phyloP scores from a whole-genome alignment of 2,797 vertebrate genomes.

The Pyrrhura leucotis region DNA sequence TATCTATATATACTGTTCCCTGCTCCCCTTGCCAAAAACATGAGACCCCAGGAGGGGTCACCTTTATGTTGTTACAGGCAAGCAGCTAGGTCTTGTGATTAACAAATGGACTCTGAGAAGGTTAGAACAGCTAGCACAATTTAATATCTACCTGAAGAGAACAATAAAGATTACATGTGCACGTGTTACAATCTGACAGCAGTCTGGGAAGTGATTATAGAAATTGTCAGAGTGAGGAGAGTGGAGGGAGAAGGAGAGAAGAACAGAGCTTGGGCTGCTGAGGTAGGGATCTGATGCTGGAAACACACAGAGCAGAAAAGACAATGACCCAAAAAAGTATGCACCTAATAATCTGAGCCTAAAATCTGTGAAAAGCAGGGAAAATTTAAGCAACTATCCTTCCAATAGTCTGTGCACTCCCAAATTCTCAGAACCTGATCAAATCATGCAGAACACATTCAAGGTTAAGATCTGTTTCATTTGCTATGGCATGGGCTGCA shows the following conservation, averaged over 20 bases:
- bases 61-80: background rate
- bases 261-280: background rate
- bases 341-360: constrained; percentile 29
- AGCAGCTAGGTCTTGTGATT: background rate
- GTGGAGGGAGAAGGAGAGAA: background rate
- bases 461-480: background rate
- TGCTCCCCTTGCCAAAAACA: background rate
- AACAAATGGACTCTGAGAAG: background rate
- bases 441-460: background rate
- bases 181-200: constrained; percentile 15
- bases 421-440: background rate
- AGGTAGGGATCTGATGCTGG: constrained; percentile 36
- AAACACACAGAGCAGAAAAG: constrained; percentile 11
- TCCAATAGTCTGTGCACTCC: background rate
- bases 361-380: background rate
- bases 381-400: constrained; percentile 14
- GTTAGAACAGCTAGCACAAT: background rate
- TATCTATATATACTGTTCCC: background rate
- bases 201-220: constrained; percentile 11
- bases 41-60: background rate
- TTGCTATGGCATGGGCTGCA: background rate
- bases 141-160: background rate
- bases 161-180: background rate
- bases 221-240: background rate
- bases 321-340: constrained; percentile 56